phyloP scores from a whole-genome alignment of 2,113 vertebrate species.

The Motacilla tschutschensis region DNA sequence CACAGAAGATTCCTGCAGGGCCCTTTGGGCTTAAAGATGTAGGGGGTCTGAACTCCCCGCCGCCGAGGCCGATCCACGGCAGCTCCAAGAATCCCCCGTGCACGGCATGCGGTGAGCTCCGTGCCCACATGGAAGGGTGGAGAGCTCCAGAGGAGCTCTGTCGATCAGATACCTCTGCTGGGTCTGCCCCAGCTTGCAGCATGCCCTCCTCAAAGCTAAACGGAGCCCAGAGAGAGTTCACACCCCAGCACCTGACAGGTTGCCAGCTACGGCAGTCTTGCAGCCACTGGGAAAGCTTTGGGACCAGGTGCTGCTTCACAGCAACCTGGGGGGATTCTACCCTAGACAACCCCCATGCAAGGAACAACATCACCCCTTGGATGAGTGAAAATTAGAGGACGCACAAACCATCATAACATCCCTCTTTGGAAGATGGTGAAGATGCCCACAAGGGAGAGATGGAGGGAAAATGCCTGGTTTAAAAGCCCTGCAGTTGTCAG shows the following conservation, averaged over 20 bases:
- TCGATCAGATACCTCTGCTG: slow-evolving; percentile 30
- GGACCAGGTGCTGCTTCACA: background rate
- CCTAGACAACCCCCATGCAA: background rate
- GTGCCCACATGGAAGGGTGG: slow-evolving; percentile 13
- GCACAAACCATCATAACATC: background rate
- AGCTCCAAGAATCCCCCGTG: slow-evolving; percentile 11
- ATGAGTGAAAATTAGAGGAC: background rate
- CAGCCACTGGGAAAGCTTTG: background rate
- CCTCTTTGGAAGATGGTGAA: background rate
- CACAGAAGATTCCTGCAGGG: slow-evolving; percentile 8
- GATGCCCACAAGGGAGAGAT: background rate
- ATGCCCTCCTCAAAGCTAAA: slow-evolving; percentile 3
- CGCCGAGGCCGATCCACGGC: background rate
- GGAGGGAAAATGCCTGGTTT: background rate
- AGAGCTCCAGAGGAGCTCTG: slow-evolving; percentile 10
- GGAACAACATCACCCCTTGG: background rate
- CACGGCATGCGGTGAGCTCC: background rate
- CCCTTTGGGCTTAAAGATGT: slow-evolving; percentile 55
- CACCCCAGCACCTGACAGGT: background rate
- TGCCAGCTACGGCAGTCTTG: background rate
- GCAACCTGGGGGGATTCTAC: background rate
- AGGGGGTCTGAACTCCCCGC: slow-evolving; percentile 47
- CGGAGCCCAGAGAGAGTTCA: background rate
- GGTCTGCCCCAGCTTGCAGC: slow-evolving; percentile 46
- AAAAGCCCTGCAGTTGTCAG: background rate